Evolutionary conservation across 1,140 invertebrate genomes (phyloP), one percentile per base, ranked within the genome.

Genomic region (Orius insidiosus): DNA sequence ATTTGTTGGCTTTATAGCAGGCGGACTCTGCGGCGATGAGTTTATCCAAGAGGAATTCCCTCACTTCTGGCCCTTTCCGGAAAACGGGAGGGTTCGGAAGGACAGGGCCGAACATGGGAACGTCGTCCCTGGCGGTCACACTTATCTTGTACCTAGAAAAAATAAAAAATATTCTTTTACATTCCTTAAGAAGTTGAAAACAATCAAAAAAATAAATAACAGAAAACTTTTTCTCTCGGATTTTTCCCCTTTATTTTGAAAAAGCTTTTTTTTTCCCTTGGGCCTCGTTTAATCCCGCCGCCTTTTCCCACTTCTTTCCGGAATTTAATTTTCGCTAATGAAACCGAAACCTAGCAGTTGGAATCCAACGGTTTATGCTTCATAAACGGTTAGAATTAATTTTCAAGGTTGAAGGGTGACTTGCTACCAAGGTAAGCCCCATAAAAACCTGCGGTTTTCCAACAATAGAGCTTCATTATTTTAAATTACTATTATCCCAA

Each of bases 11-110:
- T 63, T 94, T 95, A 63, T 95, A 96, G 58, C 90, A 94, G 1
- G 94, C 89, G 55, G 87, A 89, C 65, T 98, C 94, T 2, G 92
- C 94, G 63, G 97, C 97, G 51, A 98, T 90, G 16, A 97, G 71
- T 64, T 98, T 98, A 6, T 93, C 94, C 0, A 98, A 70, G 3
- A 98, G 71, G 62, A 97, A 97, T 56, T 97, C 88, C 60, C 90
- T 81, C 59, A 98, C 85, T 59, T 95, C 88, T 35, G 79, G 75
- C 11, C 86, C 85, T 59, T 87, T 84, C 24, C 75, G 69, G 68
- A 95, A 93, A 13, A 95, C 72, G 0, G 87, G 75, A 19, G 88
- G 85, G 45, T 75, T 79, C 6, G 90, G 90, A 46, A 97, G 66
- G 13, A 80, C 78, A n/a, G 94, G 94, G 9, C 89, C 92, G 62